These are phyloP conservation scores for Alviniconcha marisindica DNA, from an alignment of 1,140 invertebrate species.

Conservation along the genomic window DNA sequence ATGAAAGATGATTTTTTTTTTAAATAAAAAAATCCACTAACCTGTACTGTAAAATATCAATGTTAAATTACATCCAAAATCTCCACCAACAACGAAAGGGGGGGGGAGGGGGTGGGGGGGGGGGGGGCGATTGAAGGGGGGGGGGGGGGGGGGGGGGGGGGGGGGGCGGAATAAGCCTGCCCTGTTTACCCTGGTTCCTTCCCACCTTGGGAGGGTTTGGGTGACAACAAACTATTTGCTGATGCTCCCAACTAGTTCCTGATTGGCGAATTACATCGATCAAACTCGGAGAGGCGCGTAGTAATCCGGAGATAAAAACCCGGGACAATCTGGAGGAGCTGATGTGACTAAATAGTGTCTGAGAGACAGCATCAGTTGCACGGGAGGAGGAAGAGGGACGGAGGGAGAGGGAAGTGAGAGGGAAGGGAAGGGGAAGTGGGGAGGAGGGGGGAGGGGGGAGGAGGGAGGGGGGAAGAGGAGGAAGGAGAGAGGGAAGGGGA, in stretches of 20 bases:
- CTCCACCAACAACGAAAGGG: too few species aligned
- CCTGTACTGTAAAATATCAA: too few species aligned
- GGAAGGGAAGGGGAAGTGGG: background rate
- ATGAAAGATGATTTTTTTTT: too few species aligned
- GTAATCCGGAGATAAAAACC: too few species aligned
- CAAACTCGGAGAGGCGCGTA: background rate
- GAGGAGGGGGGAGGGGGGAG: background rate
- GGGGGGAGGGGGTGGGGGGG: background rate
- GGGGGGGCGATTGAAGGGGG: background rate
- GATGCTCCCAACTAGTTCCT: background rate
- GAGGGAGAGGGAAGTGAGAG: background rate
- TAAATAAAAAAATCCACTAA: too few species aligned
- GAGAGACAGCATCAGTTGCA: background rate
- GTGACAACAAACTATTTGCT: background rate
- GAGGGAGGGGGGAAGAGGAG: background rate
- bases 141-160: background rate
- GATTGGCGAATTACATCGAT: slow-evolving; percentile 5
- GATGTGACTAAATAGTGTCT: too few species aligned
- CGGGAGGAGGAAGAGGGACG: background rate
- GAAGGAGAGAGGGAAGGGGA: background rate
- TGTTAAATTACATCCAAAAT: too few species aligned
- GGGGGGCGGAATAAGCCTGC: background rate
- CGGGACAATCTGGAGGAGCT: too few species aligned
- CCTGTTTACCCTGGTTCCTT: too few species aligned
- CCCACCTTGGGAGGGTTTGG: too few species aligned